phyloP scores from a whole-genome alignment of 1,140 invertebrate species.

The Orussus abietinus region DNA sequence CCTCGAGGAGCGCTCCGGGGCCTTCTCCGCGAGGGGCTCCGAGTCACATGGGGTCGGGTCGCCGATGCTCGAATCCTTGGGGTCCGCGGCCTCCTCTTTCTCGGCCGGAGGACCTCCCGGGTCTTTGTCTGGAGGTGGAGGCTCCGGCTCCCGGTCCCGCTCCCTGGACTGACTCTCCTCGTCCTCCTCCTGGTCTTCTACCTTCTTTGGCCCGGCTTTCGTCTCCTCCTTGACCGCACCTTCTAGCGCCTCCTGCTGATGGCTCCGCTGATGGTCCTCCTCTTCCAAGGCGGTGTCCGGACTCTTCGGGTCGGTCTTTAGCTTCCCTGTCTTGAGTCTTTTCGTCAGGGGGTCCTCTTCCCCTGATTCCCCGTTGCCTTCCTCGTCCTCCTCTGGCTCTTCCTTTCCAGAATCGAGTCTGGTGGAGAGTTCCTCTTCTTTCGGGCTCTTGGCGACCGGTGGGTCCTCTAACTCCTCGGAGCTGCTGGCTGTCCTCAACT shows the following conservation, averaged over 20 bases:
- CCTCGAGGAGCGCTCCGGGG: too few relatives aligned
- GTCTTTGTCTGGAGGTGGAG: conserved; percentile 39
- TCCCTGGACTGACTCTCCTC: conserved; percentile 46
- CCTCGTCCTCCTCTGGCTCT: conserved; percentile 20
- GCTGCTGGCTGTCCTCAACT: not conserved
- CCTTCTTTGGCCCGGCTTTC: conserved; percentile 16
- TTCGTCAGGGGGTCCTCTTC: conserved; percentile 22
- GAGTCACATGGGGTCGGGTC: not conserved
- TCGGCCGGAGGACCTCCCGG: conserved; percentile 20
- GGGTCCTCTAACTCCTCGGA: not conserved
- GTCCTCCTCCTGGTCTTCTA: conserved; percentile 36
- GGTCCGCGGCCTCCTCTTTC: not conserved
- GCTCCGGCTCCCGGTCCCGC: conserved; percentile 46
- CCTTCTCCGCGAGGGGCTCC: conserved; percentile 4
- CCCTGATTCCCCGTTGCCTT: conserved; percentile 11
- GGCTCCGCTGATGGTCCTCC: not conserved
- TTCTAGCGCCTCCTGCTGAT: conserved; percentile 6
- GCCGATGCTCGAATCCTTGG: not conserved
- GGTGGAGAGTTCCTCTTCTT: too few relatives aligned
- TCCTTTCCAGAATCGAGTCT: too few relatives aligned
- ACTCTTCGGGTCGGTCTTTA: conserved; percentile 12
- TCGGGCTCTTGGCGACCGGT: not conserved
- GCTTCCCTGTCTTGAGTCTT: conserved; percentile 13
- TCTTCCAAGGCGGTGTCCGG: not conserved
- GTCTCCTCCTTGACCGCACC: conserved; percentile 15